Evolutionary conservation across 1,140 invertebrate genomes (phyloP), one percentile per base, ranked within the genome.

Genomic region (Megalopta genalis): DNA sequence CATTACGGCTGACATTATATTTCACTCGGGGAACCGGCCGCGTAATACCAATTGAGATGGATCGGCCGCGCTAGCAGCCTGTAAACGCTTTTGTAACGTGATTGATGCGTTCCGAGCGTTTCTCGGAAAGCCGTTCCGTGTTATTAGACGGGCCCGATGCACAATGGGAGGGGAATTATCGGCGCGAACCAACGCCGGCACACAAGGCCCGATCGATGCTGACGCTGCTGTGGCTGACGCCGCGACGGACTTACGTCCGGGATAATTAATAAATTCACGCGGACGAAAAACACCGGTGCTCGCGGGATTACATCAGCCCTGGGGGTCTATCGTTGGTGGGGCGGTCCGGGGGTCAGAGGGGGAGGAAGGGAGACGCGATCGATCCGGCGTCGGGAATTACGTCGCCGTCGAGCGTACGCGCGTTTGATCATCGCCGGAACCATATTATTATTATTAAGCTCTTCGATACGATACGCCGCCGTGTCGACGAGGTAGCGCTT

Each of bases 391-490:
- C 65, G 46, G 46, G 66, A 68, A 68, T 68, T 68, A 68, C 39
- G 63, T 37, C 27, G 27, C 60, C 32, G 52, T 64, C 54, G 72
- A 54, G 18, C 18, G 59, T 52, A 23, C 21, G 42, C 59, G 59
- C 54, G 72, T 54, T 71, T 63, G 63, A 76, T 85, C 73, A 64
- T 70, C 83, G 68, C 32, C 73, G 82, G 72, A 59, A 77, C 73
- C 83, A 57, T 77, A 79, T 85, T 85, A 86, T 85, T 85, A 86
- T 82, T 76, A 86, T 82, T 70, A 80, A 73, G 59, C 74, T 63
- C 57, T n/a, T 71, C 63, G 68, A 80, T 66, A 85, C 60, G 81
- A 80, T 81, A 62, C 70, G 25, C 14, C 49, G 46, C 42, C 70
- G 70, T 68, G 79, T 81, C 75, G 64, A 77, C 69, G 75, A 68